Base-by-base conservation (phyloP, 2,797 vertebrate genomes). In the Squalus acanthias region DNA sequence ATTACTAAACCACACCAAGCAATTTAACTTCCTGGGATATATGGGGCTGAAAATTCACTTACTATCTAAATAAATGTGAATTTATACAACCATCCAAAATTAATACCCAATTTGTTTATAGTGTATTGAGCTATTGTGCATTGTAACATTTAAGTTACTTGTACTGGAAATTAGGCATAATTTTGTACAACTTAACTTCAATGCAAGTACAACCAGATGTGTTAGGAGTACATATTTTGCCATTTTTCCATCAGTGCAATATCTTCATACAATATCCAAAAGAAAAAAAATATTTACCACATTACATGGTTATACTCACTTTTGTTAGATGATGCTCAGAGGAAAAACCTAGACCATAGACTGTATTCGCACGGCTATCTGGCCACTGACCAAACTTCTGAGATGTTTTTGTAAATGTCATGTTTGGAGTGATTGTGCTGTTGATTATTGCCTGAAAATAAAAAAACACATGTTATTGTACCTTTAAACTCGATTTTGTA, bases 331-430 rank as follows among this genome's bases (percentile, higher is more conserved):
- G 99, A 98, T 99, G 99, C 97, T 99, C 99, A 50, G 99, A 99
- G 97, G 99, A 99, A 98, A 99, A 99, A 97, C 99, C 99, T 98
- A 99, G 98, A 96, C 99, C 99, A 96, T 99, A 99, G 96, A 99
- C 99, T 15, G 99, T 99, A 97, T 99, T 99, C 0, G 99, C 99
- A 96, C 99, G 98, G 97, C 99, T 99, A 98, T 99, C 99, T 67
- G 99, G 99, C 99, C 99, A 99, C 95, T 99, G 99, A 96, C 99
- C 99, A 97, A 99, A 99, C 98, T 99, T 99, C 98, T 99, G 99
- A 93, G 99, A 99, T 97, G 99, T 99, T 98, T 99, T 99, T 96
- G 99, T 99, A 98, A 99, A 99, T 97, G 98, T 99, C 99, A 99
- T 99, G 98, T 99, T 99, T 97, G 99, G 99, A 97, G 99, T 99